A percentile compares a stretch with the other conserved stretches of the same genome.
Evolutionary conservation across 2,888 invertebrate genomes (phyloP).

Genomic region (Eudasyphora cyanicolor): DNA sequence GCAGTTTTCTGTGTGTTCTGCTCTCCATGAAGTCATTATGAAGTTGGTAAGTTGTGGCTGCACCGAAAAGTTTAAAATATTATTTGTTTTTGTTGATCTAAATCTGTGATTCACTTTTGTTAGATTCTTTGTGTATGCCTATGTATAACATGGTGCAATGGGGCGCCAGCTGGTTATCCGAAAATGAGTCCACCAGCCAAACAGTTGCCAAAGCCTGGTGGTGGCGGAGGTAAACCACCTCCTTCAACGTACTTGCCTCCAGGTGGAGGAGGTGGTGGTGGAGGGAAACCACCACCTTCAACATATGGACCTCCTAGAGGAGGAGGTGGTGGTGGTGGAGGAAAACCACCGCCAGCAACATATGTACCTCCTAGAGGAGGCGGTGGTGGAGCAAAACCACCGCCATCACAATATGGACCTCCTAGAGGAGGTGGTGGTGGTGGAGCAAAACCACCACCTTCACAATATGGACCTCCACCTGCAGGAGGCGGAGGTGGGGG

Average conservation of each 20-base stretch:
- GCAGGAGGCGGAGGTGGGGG: slow-evolving; percentile 48
- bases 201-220: slow-evolving; percentile 49
- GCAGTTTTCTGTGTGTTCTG: slow-evolving; percentile 1
- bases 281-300: slow-evolving; percentile 48
- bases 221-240: slow-evolving; percentile 58
- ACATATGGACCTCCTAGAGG: slow-evolving; percentile 59
- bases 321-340: slow-evolving; percentile 33
- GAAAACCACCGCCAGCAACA: slow-evolving; percentile 29
- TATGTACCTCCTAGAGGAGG: slow-evolving; percentile 64
- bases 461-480: slow-evolving; percentile 50
- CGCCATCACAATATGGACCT: slow-evolving; percentile 43
- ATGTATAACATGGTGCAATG: slow-evolving; percentile 53
- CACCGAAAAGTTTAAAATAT: not conserved
- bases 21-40: not conserved
- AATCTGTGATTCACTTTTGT: not conserved
- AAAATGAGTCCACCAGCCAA: slow-evolving; percentile 49
- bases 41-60: slow-evolving; percentile 16
- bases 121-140: slow-evolving; percentile 43
- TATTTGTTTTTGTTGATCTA: not conserved
- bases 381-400: slow-evolving; percentile 57
- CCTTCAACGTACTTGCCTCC: slow-evolving; percentile 60
- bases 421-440: slow-evolving; percentile 52
- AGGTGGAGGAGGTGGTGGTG: slow-evolving; percentile 20
- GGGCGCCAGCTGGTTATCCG: slow-evolving; percentile 73
- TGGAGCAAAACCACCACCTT: slow-evolving; percentile 48